Evolutionary conservation across 2,113 vertebrate genomes (phyloP).

Genomic region (Laticauda laticaudata): DNA sequence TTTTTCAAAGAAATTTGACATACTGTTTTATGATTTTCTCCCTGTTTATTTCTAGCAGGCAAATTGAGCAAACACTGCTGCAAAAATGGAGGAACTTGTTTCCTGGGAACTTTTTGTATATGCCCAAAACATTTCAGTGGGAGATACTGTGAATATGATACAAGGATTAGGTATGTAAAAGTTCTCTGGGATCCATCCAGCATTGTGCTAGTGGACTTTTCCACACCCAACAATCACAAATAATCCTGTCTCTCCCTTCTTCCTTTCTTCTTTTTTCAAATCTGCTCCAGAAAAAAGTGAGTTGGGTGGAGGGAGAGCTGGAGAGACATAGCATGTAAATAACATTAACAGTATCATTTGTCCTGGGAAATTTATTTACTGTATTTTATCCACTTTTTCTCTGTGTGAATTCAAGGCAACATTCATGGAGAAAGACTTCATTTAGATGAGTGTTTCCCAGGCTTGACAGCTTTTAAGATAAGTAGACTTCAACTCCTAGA

Average conservation of each 20-base stretch:
- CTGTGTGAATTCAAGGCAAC: background rate
- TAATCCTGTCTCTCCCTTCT: background rate
- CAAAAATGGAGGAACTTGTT: slow-evolving; percentile 72
- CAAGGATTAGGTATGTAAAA: slow-evolving; percentile 56
- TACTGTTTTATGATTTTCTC: background rate
- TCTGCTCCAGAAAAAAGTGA: background rate
- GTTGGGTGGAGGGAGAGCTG: background rate
- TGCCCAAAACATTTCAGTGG: slow-evolving; percentile 68
- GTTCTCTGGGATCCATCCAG: background rate
- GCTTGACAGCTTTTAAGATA: background rate
- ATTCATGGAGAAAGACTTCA: background rate
- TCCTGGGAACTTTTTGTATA: slow-evolving; percentile 73
- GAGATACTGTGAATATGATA: slow-evolving; percentile 69
- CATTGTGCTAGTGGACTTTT: background rate
- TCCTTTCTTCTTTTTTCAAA: background rate
- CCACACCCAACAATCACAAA: background rate
- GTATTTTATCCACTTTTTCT: background rate
- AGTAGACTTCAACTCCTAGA: background rate
- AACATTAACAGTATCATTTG: background rate
- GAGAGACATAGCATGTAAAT: background rate
- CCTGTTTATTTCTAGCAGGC: background rate
- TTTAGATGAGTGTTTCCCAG: background rate
- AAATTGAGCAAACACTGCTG: slow-evolving; percentile 70
- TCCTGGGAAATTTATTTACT: background rate
- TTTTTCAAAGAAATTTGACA: background rate